Percentiles rank a stretch among this genome's conserved stretches.
Evolutionary conservation across 2,888 invertebrate genomes (phyloP).

Genomic region (Acrobasis repandana): DNA sequence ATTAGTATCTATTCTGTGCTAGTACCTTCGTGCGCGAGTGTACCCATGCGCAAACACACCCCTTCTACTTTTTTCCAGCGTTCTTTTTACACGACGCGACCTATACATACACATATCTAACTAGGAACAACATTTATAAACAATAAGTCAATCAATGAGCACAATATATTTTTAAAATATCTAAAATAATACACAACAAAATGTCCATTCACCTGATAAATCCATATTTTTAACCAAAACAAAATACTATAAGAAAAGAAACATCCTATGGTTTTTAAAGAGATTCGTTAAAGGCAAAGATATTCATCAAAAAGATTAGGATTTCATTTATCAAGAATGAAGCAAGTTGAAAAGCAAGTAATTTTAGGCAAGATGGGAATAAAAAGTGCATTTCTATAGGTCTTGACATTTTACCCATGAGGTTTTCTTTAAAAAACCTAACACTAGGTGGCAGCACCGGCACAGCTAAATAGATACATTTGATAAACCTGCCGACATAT

Average conservation of each 20-base stretch:
- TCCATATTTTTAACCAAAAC: background rate
- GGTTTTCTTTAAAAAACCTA: no score
- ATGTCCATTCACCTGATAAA: background rate
- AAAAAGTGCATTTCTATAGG: no score
- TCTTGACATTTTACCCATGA: no score
- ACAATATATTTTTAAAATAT: background rate
- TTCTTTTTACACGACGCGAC: no score
- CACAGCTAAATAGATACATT: no score
- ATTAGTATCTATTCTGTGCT: no score
- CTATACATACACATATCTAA: no score
- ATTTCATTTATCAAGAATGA: background rate
- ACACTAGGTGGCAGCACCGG: no score
- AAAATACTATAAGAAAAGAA: background rate
- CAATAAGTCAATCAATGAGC: background rate
- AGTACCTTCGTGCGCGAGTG: no score
- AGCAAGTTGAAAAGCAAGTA: conserved; percentile 1
- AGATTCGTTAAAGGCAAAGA: conserved; percentile 2
- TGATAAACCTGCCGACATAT: no score
- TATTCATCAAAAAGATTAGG: background rate
- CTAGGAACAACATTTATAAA: background rate
- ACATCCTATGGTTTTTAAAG: background rate
- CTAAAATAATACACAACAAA: background rate
- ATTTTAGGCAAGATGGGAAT: conserved; percentile 1
- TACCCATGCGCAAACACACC: no score
- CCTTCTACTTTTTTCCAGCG: no score